phyloP scores from a whole-genome alignment of 1,140 invertebrate genomes.

The Ptiloglossa arizonensis region DNA sequence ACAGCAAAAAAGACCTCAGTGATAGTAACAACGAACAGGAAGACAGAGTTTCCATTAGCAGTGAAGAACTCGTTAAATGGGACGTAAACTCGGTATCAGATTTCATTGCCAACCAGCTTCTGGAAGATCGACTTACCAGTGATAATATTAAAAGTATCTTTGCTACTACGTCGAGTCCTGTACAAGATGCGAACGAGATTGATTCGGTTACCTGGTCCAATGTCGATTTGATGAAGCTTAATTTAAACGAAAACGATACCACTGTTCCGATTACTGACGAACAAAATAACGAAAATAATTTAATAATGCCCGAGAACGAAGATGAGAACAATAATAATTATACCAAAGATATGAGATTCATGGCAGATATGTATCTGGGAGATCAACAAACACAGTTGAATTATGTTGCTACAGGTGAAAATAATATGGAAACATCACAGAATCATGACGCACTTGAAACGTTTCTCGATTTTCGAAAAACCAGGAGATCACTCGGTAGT shows the following conservation, averaged over 20 bases:
- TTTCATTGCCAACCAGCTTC: conserved; percentile 49
- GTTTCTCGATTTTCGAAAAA: conserved; percentile 36
- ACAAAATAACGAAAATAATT: not conserved
- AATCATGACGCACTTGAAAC: conserved; percentile 19
- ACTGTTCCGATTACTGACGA: not conserved
- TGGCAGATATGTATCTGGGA: not conserved
- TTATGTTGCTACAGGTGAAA: not conserved
- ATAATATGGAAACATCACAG: not conserved
- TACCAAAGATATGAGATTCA: not conserved
- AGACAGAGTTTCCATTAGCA: conserved; percentile 24
- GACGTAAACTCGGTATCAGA: conserved; percentile 48
- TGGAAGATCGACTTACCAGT: not conserved
- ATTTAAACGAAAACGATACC: conserved; percentile 22
- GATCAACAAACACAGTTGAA: not conserved
- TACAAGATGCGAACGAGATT: not conserved
- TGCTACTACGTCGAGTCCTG: not conserved
- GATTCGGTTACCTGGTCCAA: conserved; percentile 56
- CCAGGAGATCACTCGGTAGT: not conserved
- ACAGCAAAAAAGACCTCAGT: conserved; percentile 40
- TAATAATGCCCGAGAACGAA: not conserved
- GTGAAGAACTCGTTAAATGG: conserved; percentile 62
- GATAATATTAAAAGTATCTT: conserved; percentile 1
- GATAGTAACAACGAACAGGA: conserved; percentile 10
- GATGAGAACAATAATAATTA: conserved; percentile 44
- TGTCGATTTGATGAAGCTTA: conserved; percentile 57